Evolutionary conservation across 1,140 invertebrate genomes (phyloP).

Genomic region (Catajapyx aquilonaris): DNA sequence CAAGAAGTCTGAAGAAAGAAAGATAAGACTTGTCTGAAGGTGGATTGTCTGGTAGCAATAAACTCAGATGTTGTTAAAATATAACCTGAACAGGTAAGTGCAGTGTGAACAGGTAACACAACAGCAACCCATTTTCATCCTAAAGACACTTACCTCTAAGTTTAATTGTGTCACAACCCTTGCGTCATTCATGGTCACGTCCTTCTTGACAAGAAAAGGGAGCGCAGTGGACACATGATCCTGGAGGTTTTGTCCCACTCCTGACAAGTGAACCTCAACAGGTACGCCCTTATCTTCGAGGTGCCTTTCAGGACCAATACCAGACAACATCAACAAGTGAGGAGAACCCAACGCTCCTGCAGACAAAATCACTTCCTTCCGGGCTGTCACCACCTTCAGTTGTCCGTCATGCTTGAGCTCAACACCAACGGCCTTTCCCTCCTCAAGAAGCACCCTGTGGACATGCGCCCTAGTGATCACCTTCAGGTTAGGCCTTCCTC

Average conservation of each 20-base stretch:
- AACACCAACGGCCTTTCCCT: conserved; percentile 57
- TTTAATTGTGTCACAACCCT: no score
- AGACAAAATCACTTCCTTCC: conserved; percentile 15
- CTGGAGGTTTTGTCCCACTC: not conserved
- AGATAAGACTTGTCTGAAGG: no score
- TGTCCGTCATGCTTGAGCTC: conserved; percentile 46
- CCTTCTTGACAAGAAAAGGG: no score
- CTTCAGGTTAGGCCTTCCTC: conserved; percentile 47
- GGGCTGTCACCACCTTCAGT: conserved; percentile 12
- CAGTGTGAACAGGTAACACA: no score
- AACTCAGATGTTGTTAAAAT: no score
- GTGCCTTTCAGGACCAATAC: conserved; percentile 20
- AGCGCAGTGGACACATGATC: no score
- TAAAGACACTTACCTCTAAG: no score
- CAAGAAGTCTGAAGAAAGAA: no score
- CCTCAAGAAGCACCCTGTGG: conserved; percentile 51
- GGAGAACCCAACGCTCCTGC: conserved; percentile 15
- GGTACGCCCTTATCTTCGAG: conserved; percentile 9
- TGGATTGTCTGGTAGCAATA: no score
- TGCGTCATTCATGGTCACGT: no score
- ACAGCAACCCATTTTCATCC: no score
- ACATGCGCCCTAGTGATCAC: conserved; percentile 50
- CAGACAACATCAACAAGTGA: conserved; percentile 22
- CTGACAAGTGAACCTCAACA: not conserved
- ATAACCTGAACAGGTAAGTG: no score